phyloP scores from a whole-genome alignment of 1,140 invertebrate species.

The Sarcophaga peregrina region DNA sequence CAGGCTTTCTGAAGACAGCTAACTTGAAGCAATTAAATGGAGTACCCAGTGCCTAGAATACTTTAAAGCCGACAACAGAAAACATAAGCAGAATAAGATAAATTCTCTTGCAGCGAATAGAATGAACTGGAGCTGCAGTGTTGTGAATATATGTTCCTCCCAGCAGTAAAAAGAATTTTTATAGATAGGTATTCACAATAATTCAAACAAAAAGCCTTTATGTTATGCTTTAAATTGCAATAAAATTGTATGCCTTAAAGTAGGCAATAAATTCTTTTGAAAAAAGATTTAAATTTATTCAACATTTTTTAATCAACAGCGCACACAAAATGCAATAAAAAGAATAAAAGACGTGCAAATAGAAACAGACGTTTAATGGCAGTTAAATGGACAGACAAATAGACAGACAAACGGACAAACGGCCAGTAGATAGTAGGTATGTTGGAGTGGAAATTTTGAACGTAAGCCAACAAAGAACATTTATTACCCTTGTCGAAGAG shows the following conservation, averaged over 20 bases:
- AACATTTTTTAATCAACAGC: neutral
- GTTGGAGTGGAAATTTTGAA: conserved; percentile 13
- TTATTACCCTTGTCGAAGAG: conserved; percentile 35
- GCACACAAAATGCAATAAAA: neutral
- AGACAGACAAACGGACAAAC: neutral
- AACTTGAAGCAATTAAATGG: too few relatives aligned
- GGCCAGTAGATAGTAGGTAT: neutral
- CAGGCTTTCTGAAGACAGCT: too few relatives aligned
- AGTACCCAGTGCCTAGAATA: too few relatives aligned
- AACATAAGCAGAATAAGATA: too few relatives aligned
- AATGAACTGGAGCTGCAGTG: too few relatives aligned
- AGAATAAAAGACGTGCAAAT: neutral
- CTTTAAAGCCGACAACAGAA: too few relatives aligned
- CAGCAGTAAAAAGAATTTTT: too few relatives aligned
- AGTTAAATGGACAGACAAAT: neutral
- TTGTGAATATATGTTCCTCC: too few relatives aligned
- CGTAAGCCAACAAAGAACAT: conserved; percentile 35
- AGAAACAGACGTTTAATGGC: neutral
- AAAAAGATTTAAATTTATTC: conserved; percentile 23
- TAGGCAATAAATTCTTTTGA: conserved; percentile 22
- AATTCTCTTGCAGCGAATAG: too few relatives aligned
- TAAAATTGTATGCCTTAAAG: neutral
- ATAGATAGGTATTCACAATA: too few relatives aligned
- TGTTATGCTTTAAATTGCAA: neutral
- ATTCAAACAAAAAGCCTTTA: too few relatives aligned